These are phyloP conservation scores for Epinotia bilunana DNA, from an alignment of 2,888 invertebrate genomes.

Conservation along the genomic window DNA sequence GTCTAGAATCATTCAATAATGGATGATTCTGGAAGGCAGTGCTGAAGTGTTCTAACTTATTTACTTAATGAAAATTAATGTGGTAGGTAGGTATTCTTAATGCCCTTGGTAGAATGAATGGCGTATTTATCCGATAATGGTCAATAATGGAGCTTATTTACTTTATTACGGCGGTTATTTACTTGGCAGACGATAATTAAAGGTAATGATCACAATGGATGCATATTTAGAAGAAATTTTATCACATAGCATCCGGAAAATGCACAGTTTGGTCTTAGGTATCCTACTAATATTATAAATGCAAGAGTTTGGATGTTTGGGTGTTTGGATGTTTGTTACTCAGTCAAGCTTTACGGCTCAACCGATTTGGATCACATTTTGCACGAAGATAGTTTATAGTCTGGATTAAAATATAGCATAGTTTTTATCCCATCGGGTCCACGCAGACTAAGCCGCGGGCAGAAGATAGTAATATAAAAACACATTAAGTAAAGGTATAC, in stretches of 20 bases:
- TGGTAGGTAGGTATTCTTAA: slow-evolving; percentile 20
- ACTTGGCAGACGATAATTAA: slow-evolving; percentile 14
- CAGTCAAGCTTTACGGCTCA: too few relatives aligned
- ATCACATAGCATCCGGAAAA: neutral
- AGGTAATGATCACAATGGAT: neutral
- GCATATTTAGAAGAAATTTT: neutral
- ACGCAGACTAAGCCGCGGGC: too few relatives aligned
- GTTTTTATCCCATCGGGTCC: too few relatives aligned
- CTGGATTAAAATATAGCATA: too few relatives aligned
- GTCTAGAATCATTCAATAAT: neutral
- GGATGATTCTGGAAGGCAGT: slow-evolving; percentile 1
- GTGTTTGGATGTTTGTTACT: too few relatives aligned
- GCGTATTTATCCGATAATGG: slow-evolving; percentile 31
- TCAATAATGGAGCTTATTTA: slow-evolving; percentile 25
- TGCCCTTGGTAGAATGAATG: slow-evolving; percentile 29
- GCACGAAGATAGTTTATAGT: too few relatives aligned
- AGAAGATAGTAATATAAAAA: too few relatives aligned
- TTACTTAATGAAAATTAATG: slow-evolving; percentile 41
- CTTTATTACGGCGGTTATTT: slow-evolving; percentile 8
- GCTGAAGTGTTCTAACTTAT: slow-evolving; percentile 16
- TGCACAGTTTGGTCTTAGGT: too few relatives aligned
- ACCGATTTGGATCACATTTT: too few relatives aligned
- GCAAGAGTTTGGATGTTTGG: too few relatives aligned
- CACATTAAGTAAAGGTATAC: too few relatives aligned
- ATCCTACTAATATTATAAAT: too few relatives aligned